Evolutionary conservation across 2,113 vertebrate genomes (phyloP).

Genomic region (Colinus virginianus): DNA sequence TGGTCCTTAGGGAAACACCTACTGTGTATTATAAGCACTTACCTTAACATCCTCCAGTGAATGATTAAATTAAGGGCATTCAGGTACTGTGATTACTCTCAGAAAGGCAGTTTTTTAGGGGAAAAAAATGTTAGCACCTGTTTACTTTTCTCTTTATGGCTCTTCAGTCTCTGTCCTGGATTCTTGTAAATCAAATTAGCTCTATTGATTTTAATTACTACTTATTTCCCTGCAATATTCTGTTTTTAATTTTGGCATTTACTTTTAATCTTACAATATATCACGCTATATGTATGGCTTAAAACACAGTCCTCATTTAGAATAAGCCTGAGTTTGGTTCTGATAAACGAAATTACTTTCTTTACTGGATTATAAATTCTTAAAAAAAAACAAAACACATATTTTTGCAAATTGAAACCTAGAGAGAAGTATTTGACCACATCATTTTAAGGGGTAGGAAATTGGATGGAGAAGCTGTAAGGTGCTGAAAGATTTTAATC

Average conservation of each 20-base stretch:
- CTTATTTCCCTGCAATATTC: not conserved
- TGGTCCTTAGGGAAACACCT: constrained; percentile 45
- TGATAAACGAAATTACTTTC: not conserved
- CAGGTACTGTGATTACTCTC: constrained; percentile 28
- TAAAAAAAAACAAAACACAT: not conserved
- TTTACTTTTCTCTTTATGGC: constrained; percentile 23
- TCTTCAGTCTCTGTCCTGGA: not conserved
- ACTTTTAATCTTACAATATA: not conserved
- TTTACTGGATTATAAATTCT: not conserved
- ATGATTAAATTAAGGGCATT: constrained; percentile 50
- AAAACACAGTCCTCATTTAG: not conserved
- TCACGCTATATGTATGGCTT: not conserved
- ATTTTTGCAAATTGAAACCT: not conserved
- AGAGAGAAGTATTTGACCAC: not conserved
- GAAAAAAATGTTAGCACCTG: not conserved
- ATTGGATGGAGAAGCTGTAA: not conserved
- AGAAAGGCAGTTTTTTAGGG: not conserved
- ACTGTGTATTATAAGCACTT: constrained; percentile 53
- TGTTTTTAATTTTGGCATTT: constrained; percentile 9
- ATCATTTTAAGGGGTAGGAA: not conserved
- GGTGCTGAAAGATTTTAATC: not conserved
- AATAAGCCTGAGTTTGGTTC: not conserved
- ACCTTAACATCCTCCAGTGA: constrained; percentile 48
- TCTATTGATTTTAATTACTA: constrained; percentile 22
- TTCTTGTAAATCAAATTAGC: not conserved